These are phyloP conservation scores for Martes martes DNA, from an alignment of 2,113 vertebrate species.

Conservation along the genomic window DNA sequence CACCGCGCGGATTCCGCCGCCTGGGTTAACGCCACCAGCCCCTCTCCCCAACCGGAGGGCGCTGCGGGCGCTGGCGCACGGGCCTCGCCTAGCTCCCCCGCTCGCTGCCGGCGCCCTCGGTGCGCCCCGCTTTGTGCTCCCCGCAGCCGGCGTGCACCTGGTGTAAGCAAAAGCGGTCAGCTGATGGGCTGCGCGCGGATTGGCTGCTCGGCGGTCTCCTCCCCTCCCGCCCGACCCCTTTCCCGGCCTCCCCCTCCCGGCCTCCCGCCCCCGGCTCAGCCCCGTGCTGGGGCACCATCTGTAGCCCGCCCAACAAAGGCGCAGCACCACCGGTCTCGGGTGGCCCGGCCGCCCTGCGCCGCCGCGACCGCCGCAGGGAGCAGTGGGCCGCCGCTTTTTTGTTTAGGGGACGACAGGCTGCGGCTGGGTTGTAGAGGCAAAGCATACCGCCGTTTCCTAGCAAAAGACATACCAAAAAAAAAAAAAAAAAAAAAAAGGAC, in stretches of 20 bases:
- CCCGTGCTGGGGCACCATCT: constrained; percentile 85
- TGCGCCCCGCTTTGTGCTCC: constrained; percentile 77
- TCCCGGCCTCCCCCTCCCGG: background rate
- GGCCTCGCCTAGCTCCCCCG: constrained; percentile 67
- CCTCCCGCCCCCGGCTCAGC: background rate
- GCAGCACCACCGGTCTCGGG: background rate
- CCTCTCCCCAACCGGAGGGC: background rate
- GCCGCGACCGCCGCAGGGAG: background rate
- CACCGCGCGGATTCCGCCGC: background rate
- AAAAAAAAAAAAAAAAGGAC: background rate
- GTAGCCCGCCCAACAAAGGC: constrained; percentile 62
- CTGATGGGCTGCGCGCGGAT: constrained; percentile 86
- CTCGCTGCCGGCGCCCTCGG: constrained; percentile 50
- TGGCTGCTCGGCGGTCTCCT: constrained; percentile 83
- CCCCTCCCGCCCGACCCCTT: background rate
- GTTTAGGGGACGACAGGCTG: background rate
- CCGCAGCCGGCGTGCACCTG: constrained; percentile 87
- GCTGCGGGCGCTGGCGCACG: constrained; percentile 67
- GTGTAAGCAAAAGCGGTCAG: constrained; percentile 89
- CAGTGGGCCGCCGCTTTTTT: background rate
- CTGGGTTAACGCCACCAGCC: background rate
- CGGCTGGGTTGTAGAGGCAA: background rate
- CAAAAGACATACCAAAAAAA: background rate
- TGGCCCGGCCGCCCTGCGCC: background rate
- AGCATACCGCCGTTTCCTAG: background rate